These are phyloP conservation scores for Ophraella communa DNA, from an alignment of 2,888 invertebrate genomes.

Conservation along the genomic window DNA sequence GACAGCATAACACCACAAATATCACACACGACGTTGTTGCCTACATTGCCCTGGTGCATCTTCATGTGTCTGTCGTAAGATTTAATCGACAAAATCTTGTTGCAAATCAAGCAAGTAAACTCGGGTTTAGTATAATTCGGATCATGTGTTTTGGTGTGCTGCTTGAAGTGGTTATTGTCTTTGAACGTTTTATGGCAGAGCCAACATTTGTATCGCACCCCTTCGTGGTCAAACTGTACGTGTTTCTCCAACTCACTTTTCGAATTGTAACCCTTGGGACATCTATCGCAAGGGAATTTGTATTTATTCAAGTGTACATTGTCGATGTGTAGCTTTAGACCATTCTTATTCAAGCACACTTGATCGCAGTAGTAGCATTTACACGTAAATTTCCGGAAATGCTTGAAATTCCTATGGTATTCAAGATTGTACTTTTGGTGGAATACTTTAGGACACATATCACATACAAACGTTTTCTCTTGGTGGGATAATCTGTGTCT, in stretches of 20 bases:
- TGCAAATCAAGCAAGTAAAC: conserved; percentile 35
- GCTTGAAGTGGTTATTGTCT: conserved; percentile 42
- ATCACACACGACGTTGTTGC: conserved; percentile 47
- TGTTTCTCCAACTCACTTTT: conserved; percentile 41
- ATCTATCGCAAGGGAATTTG: conserved; percentile 46
- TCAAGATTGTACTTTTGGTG: conserved; percentile 63
- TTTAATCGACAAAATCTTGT: conserved; percentile 31
- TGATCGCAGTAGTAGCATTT: conserved; percentile 42
- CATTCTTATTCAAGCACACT: conserved; percentile 38
- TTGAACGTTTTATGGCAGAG: conserved; percentile 46
- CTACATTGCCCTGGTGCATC: conserved; percentile 29
- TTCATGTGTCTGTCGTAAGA: conserved; percentile 35
- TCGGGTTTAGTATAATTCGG: conserved; percentile 35
- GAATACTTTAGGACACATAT: conserved; percentile 40
- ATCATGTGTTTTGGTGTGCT: conserved; percentile 40
- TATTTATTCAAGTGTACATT: conserved; percentile 61
- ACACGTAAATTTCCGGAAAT: conserved; percentile 27
- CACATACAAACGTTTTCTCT: conserved; percentile 40
- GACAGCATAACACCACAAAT: conserved; percentile 49
- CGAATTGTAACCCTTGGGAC: conserved; percentile 44
- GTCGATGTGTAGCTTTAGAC: conserved; percentile 39
- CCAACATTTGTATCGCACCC: conserved; percentile 41
- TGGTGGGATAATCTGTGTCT: conserved; percentile 37
- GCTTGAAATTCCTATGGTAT: conserved; percentile 59
- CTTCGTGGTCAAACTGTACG: conserved; percentile 44